Percentiles rank a stretch among this genome's conserved stretches.
phyloP scores from a whole-genome alignment of 2,888 invertebrate genomes.

The Chrysolina oricalcia region DNA sequence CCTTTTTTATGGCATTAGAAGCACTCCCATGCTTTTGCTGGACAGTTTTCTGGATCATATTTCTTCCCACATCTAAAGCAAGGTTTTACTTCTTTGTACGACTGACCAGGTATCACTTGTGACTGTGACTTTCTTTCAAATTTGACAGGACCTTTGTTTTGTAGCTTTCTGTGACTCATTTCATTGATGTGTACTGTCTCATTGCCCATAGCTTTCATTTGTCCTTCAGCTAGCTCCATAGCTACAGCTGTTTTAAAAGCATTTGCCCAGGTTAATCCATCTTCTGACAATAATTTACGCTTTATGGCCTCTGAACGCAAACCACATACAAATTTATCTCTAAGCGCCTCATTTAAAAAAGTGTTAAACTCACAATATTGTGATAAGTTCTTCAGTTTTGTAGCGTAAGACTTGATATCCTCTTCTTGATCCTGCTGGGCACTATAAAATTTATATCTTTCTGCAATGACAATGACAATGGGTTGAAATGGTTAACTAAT shows the following conservation, averaged over 20 bases:
- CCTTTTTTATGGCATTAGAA: slow-evolving; percentile 38
- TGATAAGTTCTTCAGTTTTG: slow-evolving; percentile 55
- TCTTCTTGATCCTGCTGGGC: slow-evolving; percentile 38
- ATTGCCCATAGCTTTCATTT: slow-evolving; percentile 37
- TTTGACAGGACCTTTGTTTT: slow-evolving; percentile 1
- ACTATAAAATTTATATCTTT: not conserved
- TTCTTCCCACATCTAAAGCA: slow-evolving; percentile 30
- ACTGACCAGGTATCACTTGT: slow-evolving; percentile 10
- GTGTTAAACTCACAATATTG: slow-evolving; percentile 55
- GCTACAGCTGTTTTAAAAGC: slow-evolving; percentile 27
- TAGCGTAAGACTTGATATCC: slow-evolving; percentile 45
- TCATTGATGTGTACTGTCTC: slow-evolving; percentile 22
- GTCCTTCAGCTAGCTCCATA: slow-evolving; percentile 44
- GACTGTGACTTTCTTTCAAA: slow-evolving; percentile 16
- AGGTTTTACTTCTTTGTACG: slow-evolving; percentile 19
- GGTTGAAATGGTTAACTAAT: slow-evolving; percentile 12
- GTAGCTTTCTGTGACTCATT: slow-evolving; percentile 16
- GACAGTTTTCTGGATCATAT: slow-evolving; percentile 38
- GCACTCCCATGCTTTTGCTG: slow-evolving; percentile 39
- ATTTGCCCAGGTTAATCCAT: slow-evolving; percentile 34
- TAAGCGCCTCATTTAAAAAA: slow-evolving; percentile 54
- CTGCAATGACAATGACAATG: not conserved
- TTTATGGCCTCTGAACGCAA: slow-evolving; percentile 48
- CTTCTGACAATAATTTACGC: slow-evolving; percentile 49
- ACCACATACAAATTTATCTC: slow-evolving; percentile 53